phyloP scores from a whole-genome alignment of 1,140 invertebrate genomes.

The Brachionus rotundiformis region DNA sequence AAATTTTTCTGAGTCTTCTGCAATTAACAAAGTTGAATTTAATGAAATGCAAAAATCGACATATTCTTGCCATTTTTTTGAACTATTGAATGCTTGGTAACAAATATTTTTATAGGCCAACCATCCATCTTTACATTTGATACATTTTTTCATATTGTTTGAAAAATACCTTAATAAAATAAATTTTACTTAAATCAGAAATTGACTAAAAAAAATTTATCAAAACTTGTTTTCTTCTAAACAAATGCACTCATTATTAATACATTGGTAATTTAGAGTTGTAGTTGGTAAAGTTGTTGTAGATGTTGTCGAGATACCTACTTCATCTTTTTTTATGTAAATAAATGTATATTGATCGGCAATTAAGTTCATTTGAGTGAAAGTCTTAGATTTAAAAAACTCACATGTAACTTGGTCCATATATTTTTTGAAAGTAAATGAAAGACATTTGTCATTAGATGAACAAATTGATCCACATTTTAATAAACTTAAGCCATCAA shows the following conservation, averaged over 20 bases:
- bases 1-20: conserved; percentile 33
- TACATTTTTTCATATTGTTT: neutral
- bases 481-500: neutral
- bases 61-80: conserved; percentile 6
- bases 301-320: neutral
- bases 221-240: neutral
- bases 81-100: neutral
- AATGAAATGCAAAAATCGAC: neutral
- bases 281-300: neutral
- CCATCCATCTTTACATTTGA: neutral
- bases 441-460: neutral
- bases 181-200: neutral
- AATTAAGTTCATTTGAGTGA: neutral
- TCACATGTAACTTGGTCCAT: neutral
- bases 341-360: neutral
- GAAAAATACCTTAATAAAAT: neutral
- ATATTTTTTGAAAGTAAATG: neutral
- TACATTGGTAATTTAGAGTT: neutral
- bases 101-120: neutral
- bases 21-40: neutral
- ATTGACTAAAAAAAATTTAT: neutral
- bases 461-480: neutral
- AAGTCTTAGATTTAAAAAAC: neutral
- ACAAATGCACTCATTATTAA: neutral
- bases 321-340: neutral